Percentiles rank a stretch among this genome's conserved stretches.
These are phyloP conservation scores for Sebastes steindachneri DNA, from an alignment of 2,797 vertebrate species.

Conservation along the genomic window DNA sequence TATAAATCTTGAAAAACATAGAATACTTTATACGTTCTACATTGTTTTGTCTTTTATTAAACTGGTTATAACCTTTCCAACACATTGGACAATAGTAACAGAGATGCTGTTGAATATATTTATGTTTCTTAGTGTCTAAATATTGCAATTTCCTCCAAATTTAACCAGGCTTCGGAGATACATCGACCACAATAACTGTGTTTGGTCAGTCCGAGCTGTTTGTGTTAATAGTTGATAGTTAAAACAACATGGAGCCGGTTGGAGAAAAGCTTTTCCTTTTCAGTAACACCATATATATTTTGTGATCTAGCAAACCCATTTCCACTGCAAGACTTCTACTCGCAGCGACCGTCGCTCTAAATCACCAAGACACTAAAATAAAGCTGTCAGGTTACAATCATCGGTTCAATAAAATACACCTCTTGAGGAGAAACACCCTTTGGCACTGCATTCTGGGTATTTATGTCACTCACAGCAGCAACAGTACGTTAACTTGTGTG, in stretches of 20 bases:
- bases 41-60: background rate
- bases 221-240: background rate
- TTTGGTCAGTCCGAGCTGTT: background rate
- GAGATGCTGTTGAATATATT: background rate
- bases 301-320: background rate
- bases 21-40: background rate
- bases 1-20: background rate
- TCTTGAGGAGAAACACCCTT: background rate
- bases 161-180: background rate
- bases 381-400: slow-evolving; percentile 21
- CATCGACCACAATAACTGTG: background rate
- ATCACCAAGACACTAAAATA: slow-evolving; percentile 11
- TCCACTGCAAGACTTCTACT: background rate
- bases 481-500: background rate
- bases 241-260: background rate
- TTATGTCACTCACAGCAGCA: slow-evolving; percentile 2
- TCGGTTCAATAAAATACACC: background rate
- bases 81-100: background rate
- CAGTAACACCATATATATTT: background rate
- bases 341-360: background rate
- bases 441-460: background rate
- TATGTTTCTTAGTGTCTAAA: background rate
- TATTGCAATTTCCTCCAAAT: background rate
- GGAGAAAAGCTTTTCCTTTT: background rate
- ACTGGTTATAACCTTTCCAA: background rate